Conservation (phyloP, 2,113 vertebrate species). For the Cygnus buccinator region DNA sequence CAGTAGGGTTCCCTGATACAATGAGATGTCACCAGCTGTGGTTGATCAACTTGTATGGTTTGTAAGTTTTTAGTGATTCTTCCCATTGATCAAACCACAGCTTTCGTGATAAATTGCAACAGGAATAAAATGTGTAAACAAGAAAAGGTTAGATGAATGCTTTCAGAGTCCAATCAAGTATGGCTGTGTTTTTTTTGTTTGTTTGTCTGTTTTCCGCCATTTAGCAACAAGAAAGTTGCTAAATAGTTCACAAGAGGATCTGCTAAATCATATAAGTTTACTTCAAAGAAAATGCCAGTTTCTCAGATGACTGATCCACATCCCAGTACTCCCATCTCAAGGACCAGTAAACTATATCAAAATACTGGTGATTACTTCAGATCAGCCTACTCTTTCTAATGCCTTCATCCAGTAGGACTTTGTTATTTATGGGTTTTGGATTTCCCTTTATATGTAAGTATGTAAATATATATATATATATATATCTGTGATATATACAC, state of each 20-base stretch:
- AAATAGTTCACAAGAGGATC: background rate
- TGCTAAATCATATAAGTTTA: background rate
- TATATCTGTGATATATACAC: background rate
- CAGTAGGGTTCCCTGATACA: background rate
- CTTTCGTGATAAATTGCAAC: background rate
- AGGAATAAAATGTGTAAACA: background rate
- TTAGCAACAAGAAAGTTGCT: background rate
- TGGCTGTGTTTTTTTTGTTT: background rate
- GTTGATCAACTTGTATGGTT: background rate
- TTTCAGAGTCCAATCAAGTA: background rate
- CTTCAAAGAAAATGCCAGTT: background rate
- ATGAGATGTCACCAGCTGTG: background rate
- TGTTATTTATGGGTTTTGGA: background rate
- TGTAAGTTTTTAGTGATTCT: background rate
- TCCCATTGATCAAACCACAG: background rate
- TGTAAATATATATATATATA: background rate
- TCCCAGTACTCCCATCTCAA: background rate
- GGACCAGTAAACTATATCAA: background rate
- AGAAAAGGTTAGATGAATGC: background rate
- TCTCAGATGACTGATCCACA: background rate
- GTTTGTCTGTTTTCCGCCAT: background rate
- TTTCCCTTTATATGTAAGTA: fast-evolving
- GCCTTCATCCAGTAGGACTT: background rate
- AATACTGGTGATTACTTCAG: background rate
- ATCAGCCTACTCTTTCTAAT: background rate